A percentile compares a stretch with the other conserved stretches of the same genome.
phyloP scores from a whole-genome alignment of 2,113 vertebrate genomes.

The Capra hircus region DNA sequence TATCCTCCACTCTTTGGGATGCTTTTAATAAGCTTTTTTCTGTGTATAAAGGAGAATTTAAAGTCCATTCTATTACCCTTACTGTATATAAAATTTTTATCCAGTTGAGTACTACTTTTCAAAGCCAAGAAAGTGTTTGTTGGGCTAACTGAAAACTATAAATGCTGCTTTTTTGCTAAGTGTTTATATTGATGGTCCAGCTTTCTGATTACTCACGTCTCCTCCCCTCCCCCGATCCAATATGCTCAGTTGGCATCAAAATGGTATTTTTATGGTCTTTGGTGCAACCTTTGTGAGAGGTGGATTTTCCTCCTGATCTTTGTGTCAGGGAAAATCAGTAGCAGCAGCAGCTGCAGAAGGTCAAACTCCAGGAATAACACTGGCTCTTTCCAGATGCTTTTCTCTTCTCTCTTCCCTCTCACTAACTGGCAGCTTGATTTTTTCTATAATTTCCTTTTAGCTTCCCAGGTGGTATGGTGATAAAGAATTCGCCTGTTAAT shows the following conservation, averaged over 20 bases:
- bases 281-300: not conserved
- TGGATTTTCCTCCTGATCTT: not conserved
- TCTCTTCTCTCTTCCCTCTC: not conserved
- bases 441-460: not conserved
- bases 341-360: not conserved
- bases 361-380: not conserved
- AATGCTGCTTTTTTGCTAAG: not conserved
- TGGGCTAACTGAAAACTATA: not conserved
- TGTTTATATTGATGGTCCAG: not conserved
- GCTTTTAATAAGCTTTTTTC: not conserved
- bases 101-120: not conserved
- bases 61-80: not conserved
- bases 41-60: not conserved
- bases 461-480: not conserved
- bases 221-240: not conserved
- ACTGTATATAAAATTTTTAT: not conserved
- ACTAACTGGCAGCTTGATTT: not conserved
- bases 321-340: too few species aligned
- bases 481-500: not conserved
- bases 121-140: constrained; percentile 2
- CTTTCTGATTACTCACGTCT: not conserved
- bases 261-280: not conserved
- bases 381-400: not conserved
- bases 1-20: not conserved
- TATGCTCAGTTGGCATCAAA: not conserved